Evolutionary conservation across 2,797 vertebrate species (phyloP).

Genomic region (Anniella stebbinsi): DNA sequence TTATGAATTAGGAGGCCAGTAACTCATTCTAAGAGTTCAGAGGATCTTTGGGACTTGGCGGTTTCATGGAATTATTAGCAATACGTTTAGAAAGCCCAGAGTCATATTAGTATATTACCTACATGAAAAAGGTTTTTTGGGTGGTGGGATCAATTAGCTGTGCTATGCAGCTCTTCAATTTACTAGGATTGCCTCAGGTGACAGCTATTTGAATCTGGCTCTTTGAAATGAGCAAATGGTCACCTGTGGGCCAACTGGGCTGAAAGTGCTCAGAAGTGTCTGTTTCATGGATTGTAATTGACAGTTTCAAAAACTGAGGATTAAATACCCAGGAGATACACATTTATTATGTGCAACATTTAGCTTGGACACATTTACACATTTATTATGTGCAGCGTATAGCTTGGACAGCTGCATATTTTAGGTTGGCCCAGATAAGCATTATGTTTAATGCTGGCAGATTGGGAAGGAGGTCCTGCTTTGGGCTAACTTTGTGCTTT

Average conservation of each 20-base stretch:
- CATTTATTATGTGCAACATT: no score
- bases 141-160: not conserved
- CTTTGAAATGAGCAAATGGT: not conserved
- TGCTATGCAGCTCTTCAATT: not conserved
- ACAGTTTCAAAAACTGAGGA: not conserved
- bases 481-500: not conserved
- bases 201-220: not conserved
- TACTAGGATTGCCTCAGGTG: not conserved
- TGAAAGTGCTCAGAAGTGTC: not conserved
- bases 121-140: not conserved
- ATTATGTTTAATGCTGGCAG: not conserved
- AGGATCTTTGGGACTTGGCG: no score
- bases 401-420: not conserved
- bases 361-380: not conserved
- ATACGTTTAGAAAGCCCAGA: no score
- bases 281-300: not conserved
- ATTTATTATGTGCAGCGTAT: not conserved
- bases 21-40: no score
- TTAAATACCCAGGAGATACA: not conserved
- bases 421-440: not conserved
- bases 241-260: not conserved
- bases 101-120: not conserved
- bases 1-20: no score
- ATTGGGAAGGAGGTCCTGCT: not conserved
- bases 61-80: no score